phyloP scores from a whole-genome alignment of 2,888 invertebrate genomes.

The Pyrochroa serraticornis region DNA sequence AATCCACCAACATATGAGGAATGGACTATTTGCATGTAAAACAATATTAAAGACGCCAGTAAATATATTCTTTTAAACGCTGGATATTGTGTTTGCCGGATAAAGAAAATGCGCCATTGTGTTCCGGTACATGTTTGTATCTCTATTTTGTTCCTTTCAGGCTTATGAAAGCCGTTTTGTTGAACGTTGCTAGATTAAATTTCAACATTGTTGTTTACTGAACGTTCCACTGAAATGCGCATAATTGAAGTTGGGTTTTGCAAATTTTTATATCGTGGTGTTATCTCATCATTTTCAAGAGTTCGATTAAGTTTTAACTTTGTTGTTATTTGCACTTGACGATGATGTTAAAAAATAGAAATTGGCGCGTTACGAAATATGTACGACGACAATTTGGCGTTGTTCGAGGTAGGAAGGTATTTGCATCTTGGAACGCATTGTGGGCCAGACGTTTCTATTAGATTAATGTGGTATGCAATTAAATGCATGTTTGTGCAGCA shows the following conservation, averaged over 20 bases:
- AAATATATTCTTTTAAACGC: constrained; percentile 31
- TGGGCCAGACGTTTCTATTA: constrained; percentile 10
- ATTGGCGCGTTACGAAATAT: no score
- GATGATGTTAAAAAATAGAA: no score
- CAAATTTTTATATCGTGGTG: constrained; percentile 11
- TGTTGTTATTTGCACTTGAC: no score
- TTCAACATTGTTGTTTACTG: constrained; percentile 28
- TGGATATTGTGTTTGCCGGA: constrained; percentile 27
- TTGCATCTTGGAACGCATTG: constrained; percentile 4
- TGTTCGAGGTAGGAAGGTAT: not conserved
- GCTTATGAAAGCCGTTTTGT: constrained; percentile 29
- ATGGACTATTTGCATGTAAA: constrained; percentile 30
- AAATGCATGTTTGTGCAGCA: constrained; percentile 43
- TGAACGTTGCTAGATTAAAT: constrained; percentile 30
- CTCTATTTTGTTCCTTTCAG: constrained; percentile 29
- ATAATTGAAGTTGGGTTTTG: constrained; percentile 26
- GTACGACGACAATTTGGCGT: no score
- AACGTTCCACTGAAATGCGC: constrained; percentile 23
- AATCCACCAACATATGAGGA: constrained; percentile 15
- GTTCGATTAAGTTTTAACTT: not conserved
- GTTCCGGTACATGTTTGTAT: constrained; percentile 20
- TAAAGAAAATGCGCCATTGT: constrained; percentile 29
- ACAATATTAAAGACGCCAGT: constrained; percentile 30
- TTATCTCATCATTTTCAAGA: no score
- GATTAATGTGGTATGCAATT: constrained; percentile 41